Base-by-base conservation (phyloP, 1,140 invertebrate species). In the Oncopeltus fasciatus region DNA sequence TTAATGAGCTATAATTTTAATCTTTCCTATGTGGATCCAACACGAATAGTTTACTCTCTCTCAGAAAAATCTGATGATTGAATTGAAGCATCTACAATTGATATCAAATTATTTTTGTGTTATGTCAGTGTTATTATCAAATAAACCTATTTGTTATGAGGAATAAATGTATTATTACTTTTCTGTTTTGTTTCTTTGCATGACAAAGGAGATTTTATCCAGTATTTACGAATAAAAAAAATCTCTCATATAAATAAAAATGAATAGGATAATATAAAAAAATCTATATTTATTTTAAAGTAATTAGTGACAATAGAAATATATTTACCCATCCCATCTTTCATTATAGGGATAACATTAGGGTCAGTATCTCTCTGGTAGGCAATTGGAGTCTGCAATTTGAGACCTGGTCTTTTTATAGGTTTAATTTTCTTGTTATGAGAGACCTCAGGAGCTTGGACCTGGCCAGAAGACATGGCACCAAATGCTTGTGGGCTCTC, bases 291-390 rank as follows among this genome's bases (percentile, higher is more conserved):
- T 18, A 20, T 20, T 16, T 11, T 16, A 44, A 12, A 46, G 44
- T 46, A 16, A n/a, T n/a, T n/a, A n/a, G n/a, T n/a, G n/a, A n/a
- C n/a, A n/a, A n/a, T n/a, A n/a, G n/a, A n/a, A 53, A 27, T 12
- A 26, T 24, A 53, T 14, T 27, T 53, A 88, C 86, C 87, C 78
- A 89, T 88, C 68, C 87, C 87, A 76, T 90, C 87, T 74, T 84
- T 84, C 67, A 84, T 79, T 70, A 88, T 88, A 43, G 85, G 85
- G 72, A 88, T 87, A 61, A 86, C 83, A 69, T 83, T 86, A 33
- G 83, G 76, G 75, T 88, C 85, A 51, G 85, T 85, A 70, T 86
- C 83, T 64, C 85, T 82, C 68, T 87, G 84, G 74, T 87, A 88
- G 33, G 86, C 85, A 67, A 88, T 87, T 47, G 85, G 85, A 60